Evolutionary conservation across 2,797 vertebrate genomes (phyloP).

Genomic region (Borostomias antarcticus): DNA sequence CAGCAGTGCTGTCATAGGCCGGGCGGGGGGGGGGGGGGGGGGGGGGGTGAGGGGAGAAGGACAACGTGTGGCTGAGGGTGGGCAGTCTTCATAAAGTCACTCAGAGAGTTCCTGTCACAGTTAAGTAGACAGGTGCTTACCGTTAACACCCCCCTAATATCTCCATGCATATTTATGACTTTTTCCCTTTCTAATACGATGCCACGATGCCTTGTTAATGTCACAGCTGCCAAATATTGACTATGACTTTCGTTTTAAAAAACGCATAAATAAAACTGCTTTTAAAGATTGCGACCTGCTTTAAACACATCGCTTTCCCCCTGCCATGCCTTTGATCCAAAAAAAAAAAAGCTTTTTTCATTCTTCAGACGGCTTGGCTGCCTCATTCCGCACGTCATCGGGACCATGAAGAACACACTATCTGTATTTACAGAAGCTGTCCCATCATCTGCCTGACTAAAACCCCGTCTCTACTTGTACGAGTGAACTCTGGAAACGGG

Average conservation of each 20-base stretch:
- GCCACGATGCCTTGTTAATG: constrained; percentile 96
- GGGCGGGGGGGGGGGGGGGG: constrained; percentile 62
- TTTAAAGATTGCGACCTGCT: constrained; percentile 87
- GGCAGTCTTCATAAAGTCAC: constrained; percentile 89
- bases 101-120: constrained; percentile 94
- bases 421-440: constrained; percentile 68
- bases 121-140: constrained; percentile 97
- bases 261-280: constrained; percentile 93
- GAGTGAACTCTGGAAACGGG: constrained; percentile 52
- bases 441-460: constrained; percentile 46
- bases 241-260: constrained; percentile 81
- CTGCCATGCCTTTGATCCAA: constrained; percentile 73
- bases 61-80: constrained; percentile 84
- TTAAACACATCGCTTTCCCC: constrained; percentile 77
- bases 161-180: constrained; percentile 97
- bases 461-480: constrained; percentile 8
- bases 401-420: constrained; percentile 56
- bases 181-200: constrained; percentile 83
- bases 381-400: constrained; percentile 61
- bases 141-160: constrained; percentile 96
- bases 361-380: constrained; percentile 64
- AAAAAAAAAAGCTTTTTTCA: constrained; percentile 60
- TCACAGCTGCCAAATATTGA: constrained; percentile 93
- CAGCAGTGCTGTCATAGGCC: constrained; percentile 71
- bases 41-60: constrained; percentile 88